Evolutionary conservation across 2,113 vertebrate species (phyloP), one percentile per base, ranked within the genome.

Genomic region (Atrichornis clamosus): DNA sequence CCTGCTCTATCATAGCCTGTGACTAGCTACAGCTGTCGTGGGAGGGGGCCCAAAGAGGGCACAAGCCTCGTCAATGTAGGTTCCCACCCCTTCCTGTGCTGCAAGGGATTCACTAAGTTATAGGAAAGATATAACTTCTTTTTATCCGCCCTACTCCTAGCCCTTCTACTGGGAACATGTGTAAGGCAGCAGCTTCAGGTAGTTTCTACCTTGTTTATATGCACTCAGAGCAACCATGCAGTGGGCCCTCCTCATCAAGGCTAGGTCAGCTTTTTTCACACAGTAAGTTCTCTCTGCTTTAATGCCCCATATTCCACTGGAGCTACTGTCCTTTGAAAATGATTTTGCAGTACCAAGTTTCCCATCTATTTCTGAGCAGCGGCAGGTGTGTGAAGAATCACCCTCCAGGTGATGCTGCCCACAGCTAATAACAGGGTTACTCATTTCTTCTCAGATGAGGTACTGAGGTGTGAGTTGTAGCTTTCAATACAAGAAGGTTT

Each of bases 361-460:
- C 55, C 60, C 20, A 15, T 80, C 80, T 86, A 69, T 78, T 93
- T 96, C 83, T 94, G 92, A 89, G 37, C n/a, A 87, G 80, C 0
- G 0, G 90, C 91, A 90, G 84, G 60, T 87, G 86, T 84, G 62
- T 87, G 78, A 87, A 96, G 87, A 95, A 82, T 79, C 65, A 44
- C 60, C 64, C 58, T 91, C 75, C 78, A 93, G 93, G 92, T 89
- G 89, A 93, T 55, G 62, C 83, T 96, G 47, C 92, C 92, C 92
- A 86, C 78, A 87, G 93, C 84, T 95, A 89, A 91, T 87, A 91
- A 74, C 78, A 92, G 78, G 72, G 88, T 91, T 91, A 79, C 4
- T 59, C 10, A 15, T 68, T 78, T 76, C 84, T 96, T 59, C 90
- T 95, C 90, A 87, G 89, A 78, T 83, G 67, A 92, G 75, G 56